These are phyloP conservation scores for Catharus minimus DNA, from an alignment of 2,113 vertebrate species.

Conservation along the genomic window DNA sequence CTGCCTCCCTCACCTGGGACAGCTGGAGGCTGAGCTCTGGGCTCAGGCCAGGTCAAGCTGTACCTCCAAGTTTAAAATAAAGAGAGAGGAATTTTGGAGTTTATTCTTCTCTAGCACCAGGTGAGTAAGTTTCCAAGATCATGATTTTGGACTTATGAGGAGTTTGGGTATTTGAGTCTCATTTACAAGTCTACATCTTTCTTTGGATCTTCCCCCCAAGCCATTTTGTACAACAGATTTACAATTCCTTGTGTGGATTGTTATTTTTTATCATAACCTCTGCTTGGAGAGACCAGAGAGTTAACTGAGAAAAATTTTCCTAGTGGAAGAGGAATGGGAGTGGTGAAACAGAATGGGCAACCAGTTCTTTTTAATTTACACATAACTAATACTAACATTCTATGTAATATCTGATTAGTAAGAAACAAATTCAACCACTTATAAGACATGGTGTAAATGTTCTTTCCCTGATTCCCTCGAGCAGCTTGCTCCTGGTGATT, in stretches of 20 bases:
- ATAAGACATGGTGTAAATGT: background rate
- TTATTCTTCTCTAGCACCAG: background rate
- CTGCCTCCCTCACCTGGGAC: background rate
- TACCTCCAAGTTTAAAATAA: background rate
- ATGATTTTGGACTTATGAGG: background rate
- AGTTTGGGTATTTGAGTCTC: background rate
- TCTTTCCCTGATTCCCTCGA: background rate
- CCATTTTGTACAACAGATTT: background rate
- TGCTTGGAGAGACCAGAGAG: background rate
- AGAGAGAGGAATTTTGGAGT: background rate
- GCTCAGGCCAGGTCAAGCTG: background rate
- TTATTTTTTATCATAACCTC: background rate
- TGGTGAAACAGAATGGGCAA: background rate
- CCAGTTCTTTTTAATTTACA: background rate
- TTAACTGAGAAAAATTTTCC: background rate
- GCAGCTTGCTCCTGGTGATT: background rate
- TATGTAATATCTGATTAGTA: slow-evolving; percentile 19
- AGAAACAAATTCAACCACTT: slow-evolving; percentile 33
- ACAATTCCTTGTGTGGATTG: background rate
- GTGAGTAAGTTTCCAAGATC: background rate
- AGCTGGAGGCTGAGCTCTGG: background rate
- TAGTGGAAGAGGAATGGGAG: background rate
- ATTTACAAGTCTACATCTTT: background rate
- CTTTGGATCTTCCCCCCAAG: background rate
- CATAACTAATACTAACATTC: background rate